Base-by-base conservation (phyloP, 2,797 vertebrate genomes). In the Rhabdophis nuchalis region DNA sequence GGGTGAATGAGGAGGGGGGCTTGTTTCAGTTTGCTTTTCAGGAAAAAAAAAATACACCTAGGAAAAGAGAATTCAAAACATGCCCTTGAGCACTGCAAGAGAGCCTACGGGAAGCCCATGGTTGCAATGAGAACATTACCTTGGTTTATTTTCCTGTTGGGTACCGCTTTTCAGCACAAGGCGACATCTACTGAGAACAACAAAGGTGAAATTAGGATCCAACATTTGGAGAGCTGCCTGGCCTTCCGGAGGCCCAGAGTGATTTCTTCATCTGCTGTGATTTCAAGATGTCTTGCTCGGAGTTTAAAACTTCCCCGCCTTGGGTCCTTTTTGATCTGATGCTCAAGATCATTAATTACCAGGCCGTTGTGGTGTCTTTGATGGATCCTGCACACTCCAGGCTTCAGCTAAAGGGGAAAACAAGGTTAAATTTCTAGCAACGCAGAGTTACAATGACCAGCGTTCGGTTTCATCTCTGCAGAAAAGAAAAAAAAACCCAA, bases 81-180 rank as follows among this genome's bases (percentile, higher is more conserved):
- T 0, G 10, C 14, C 56, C 1, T 64, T 41, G 10, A n/a, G 60
- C 25, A 25, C 3, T n/a, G 29, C 6, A 10, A 11, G 25, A 20
- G 58, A 85, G 18, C 27, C 20, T 52, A 18, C 13, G 86, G 41
- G 16, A 29, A 68, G 11, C 27, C 3, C 2, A 0, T 56, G 10
- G 23, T 32, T 58, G n/a, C 6, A 52, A 2, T 0, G 4, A 16
- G 0, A 54, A 36, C 0, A 0, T 4, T 32, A 20, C n/a, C 50
- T 58, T 72, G 25, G 18, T 57, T 25, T 27, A 9, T 11, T 36
- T 2, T n/a, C 85, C 27, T 50, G 32, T 36, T 16, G 12, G 27
- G 5, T 0, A n/a, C 58, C 50, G 23, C 60, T 0, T 0, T 23
- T 52, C 2, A 88, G 27, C 41, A 53, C n/a, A 85, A 53, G 11